Conservation (phyloP, 1,140 invertebrate genomes). For the Meteorus sp. region DNA sequence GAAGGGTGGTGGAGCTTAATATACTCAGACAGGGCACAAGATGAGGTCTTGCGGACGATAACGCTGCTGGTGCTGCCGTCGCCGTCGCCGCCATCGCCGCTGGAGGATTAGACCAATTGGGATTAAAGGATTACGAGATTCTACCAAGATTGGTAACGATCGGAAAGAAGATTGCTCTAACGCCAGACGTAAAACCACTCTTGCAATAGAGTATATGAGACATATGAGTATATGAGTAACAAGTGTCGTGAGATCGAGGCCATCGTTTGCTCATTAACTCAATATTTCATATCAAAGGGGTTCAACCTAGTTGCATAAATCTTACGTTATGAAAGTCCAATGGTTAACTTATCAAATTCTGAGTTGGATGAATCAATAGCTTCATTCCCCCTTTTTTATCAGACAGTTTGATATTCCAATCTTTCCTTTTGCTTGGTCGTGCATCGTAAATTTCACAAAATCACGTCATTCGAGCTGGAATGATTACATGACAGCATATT, state of each 20-base stretch:
- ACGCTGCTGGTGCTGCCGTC: too few relatives aligned
- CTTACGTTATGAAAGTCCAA: slow-evolving; percentile 20
- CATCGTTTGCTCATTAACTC: too few relatives aligned
- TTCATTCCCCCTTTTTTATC: too few relatives aligned
- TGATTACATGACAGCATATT: too few relatives aligned
- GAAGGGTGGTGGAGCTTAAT: slow-evolving; percentile 28
- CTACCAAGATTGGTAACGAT: slow-evolving; percentile 31
- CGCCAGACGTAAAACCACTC: slow-evolving; percentile 2
- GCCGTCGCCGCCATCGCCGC: too few relatives aligned
- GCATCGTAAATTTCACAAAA: too few relatives aligned
- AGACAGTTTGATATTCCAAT: too few relatives aligned
- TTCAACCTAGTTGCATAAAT: neutral
- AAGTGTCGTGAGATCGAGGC: neutral
- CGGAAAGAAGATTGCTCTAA: slow-evolving; percentile 21
- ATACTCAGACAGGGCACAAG: slow-evolving; percentile 24
- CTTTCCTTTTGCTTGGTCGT: too few relatives aligned
- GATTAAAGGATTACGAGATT: slow-evolving; percentile 32
- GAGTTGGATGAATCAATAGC: too few relatives aligned
- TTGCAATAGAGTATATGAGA: slow-evolving; percentile 4
- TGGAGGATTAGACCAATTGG: slow-evolving; percentile 27
- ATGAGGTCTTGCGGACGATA: slow-evolving; percentile 28
- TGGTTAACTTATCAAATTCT: too few relatives aligned
- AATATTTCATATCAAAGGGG: neutral
- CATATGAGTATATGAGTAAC: neutral
- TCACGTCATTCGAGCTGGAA: too few relatives aligned